A percentile compares a stretch with the other conserved stretches of the same genome.
Conservation (phyloP, 2,113 vertebrate genomes). For the mouse (Mus musculus) region GRCm39 chr6:91332501-91333000, state of each 20-base stretch:
- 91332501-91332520: neutral
- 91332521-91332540: neutral
- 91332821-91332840: neutral
- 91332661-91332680: too few species aligned
- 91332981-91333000: neutral
- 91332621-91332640: neutral
- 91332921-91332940: neutral
- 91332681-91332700: neutral
- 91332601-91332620: neutral
- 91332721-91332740: neutral
- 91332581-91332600: too few species aligned
- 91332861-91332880: neutral
- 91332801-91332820: neutral
- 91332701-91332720: neutral
- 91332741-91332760: neutral
- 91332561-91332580: neutral
- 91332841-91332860: neutral
- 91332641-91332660: neutral
- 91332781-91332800: neutral
- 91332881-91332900: neutral
- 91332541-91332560: neutral
- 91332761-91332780: neutral
- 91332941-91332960: too few species aligned
- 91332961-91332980: neutral
- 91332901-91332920: neutral